Evolutionary conservation across 2,113 vertebrate genomes (phyloP), one percentile per base, ranked within the genome.

Genomic region (Pampusana beccarii): DNA sequence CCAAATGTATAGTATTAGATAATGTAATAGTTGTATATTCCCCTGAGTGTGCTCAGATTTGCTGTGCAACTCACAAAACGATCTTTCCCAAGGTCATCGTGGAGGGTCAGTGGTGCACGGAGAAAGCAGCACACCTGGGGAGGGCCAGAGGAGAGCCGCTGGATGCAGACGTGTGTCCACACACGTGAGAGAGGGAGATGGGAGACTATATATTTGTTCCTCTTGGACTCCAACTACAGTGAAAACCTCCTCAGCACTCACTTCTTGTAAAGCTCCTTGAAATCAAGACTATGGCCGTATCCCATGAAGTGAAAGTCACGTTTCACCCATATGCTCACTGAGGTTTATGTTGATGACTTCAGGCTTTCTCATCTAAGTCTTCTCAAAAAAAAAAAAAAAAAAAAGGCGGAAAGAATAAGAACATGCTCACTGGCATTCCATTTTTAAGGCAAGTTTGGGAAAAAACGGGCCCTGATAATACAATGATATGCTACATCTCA

Each of bases 221-320:
- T 79, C 65, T 89, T 79, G 44, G 53, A 71, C 34, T 79, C 6
- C 50, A 79, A 33, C 28, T 56, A 57, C 48, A 77, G n/a, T 5
- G 20, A 71, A 88, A 90, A 85, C 20, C 65, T 94, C 77, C 61
- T 78, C 80, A 58, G 19, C 6, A 33, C n/a, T 78, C 34, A 20
- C 53, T 78, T 86, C 44, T 70, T 89, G 73, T 36, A 92, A 95
- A 93, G 44, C 67, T 95, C 77, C 88, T 90, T 34, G 6, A 94
- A 97, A 96, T 88, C 64, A 86, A 81, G 69, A 25, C 87, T 93
- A 13, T 58, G 36, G 73, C 69, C 57, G 74, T 54, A 84, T 53
- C 77, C 74, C 70, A 72, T 53, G 33, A 62, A 78, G 34, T 24
- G 62, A 46, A 94, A 95, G 69, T 64, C 94, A 74, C 71, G 88